phyloP scores from a whole-genome alignment of 2,797 vertebrate species.

The Philypnodon macrostomus region DNA sequence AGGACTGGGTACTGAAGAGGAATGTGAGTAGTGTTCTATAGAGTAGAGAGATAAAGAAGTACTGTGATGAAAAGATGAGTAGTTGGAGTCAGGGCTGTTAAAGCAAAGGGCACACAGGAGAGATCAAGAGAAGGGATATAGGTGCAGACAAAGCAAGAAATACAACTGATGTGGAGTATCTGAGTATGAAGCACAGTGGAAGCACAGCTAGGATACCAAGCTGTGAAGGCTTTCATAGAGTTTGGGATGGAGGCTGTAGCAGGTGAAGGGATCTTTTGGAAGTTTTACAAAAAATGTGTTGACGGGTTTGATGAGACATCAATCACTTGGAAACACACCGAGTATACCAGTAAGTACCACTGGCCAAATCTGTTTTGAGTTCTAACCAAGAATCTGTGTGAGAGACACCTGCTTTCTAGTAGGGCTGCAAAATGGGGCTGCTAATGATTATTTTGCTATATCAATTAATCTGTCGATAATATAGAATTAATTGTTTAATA shows the following conservation, averaged over 20 bases:
- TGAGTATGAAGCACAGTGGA: constrained; percentile 33
- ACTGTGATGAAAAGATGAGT: constrained; percentile 37
- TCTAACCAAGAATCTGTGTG: not conserved
- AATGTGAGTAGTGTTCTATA: constrained; percentile 15
- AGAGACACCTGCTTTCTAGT: not conserved
- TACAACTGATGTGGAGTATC: constrained; percentile 29
- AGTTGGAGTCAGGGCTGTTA: constrained; percentile 25
- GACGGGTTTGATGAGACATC: constrained; percentile 51
- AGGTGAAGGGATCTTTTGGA: constrained; percentile 47
- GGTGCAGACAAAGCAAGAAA: constrained; percentile 20
- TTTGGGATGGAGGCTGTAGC: constrained; percentile 45
- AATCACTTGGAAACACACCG: constrained; percentile 47
- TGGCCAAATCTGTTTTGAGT: constrained; percentile 26
- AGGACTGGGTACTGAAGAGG: constrained; percentile 21
- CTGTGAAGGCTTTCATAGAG: constrained; percentile 38
- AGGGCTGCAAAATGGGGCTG: too few relatives aligned
- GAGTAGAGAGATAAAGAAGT: not conserved
- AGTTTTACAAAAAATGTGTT: constrained; percentile 50
- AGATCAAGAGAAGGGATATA: constrained; percentile 15
- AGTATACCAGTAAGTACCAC: constrained; percentile 46
- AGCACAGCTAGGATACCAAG: constrained; percentile 25
- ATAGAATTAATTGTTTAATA: too few relatives aligned
- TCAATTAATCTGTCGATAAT: too few relatives aligned
- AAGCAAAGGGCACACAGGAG: constrained; percentile 27
- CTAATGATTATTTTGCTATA: too few relatives aligned